These are phyloP conservation scores for Hirudo medicinalis DNA, from an alignment of 1,140 invertebrate genomes.

Conservation along the genomic window DNA sequence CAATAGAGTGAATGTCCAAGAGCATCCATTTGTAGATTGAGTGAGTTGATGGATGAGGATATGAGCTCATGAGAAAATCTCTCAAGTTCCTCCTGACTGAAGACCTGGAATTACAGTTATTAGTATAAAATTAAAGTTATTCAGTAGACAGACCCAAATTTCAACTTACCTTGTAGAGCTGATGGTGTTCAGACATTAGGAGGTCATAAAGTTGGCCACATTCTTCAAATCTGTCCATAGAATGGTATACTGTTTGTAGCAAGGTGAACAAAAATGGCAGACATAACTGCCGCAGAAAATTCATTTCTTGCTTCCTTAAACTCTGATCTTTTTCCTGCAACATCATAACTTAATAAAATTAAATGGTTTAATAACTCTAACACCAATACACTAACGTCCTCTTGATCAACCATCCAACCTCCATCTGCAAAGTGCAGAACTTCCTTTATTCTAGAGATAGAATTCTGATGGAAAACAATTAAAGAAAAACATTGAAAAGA, in stretches of 20 bases:
- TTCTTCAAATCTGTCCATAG: constrained; percentile 59
- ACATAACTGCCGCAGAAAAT: constrained; percentile 59
- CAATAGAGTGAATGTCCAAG: neutral
- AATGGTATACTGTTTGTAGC: constrained; percentile 62
- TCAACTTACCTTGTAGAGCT: constrained; percentile 54
- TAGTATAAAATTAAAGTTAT: neutral
- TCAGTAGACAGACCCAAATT: neutral
- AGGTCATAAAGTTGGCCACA: constrained; percentile 65
- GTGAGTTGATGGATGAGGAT: neutral
- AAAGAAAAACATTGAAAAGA: constrained; percentile 10
- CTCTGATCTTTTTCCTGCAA: constrained; percentile 36
- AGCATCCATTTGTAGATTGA: neutral
- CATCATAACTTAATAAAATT: neutral
- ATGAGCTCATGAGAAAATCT: neutral
- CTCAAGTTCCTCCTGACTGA: neutral
- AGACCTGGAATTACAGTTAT: neutral
- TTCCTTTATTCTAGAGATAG: constrained; percentile 68
- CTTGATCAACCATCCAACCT: constrained; percentile 67
- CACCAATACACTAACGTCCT: constrained; percentile 5
- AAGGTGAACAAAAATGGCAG: constrained; percentile 64
- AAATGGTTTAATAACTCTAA: neutral
- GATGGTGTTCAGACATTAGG: constrained; percentile 60
- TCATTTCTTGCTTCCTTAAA: constrained; percentile 51
- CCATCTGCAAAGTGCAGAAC: constrained; percentile 73
- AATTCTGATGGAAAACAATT: constrained; percentile 44